phyloP scores from a whole-genome alignment of 2,888 invertebrate genomes.

The Cryptocheilus praepositus region DNA sequence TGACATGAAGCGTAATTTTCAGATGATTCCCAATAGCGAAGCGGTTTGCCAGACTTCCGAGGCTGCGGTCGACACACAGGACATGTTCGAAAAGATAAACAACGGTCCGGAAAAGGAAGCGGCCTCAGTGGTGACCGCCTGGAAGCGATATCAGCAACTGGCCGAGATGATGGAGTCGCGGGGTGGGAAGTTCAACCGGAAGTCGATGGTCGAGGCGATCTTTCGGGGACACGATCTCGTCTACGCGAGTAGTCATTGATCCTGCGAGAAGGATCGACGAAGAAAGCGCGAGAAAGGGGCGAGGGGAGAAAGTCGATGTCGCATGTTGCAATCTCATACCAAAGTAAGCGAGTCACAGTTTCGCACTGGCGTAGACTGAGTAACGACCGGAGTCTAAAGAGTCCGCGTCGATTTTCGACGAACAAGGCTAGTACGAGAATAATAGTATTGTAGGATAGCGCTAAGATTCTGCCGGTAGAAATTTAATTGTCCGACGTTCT shows the following conservation, averaged over 20 bases:
- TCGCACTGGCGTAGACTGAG: slow-evolving; percentile 15
- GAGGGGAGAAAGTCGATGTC: background rate
- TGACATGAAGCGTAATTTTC: slow-evolving; percentile 21
- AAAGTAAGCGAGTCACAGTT: slow-evolving; percentile 37
- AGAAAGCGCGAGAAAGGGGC: background rate
- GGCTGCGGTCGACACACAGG: slow-evolving; percentile 48
- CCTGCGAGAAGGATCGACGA: background rate
- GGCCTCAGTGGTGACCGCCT: slow-evolving; percentile 64
- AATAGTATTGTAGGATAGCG: too few relatives aligned
- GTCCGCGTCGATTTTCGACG: too few relatives aligned
- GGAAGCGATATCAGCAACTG: slow-evolving; percentile 68
- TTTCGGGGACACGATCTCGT: slow-evolving; percentile 69
- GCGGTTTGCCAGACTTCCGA: slow-evolving; percentile 56
- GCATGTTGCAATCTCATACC: slow-evolving; percentile 39
- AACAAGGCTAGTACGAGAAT: too few relatives aligned
- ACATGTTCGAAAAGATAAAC: slow-evolving; percentile 50
- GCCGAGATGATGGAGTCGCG: slow-evolving; percentile 63
- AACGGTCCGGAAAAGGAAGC: slow-evolving; percentile 59
- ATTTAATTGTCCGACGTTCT: too few relatives aligned
- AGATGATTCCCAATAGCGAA: slow-evolving; percentile 69
- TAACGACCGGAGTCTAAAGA: background rate
- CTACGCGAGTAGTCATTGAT: slow-evolving; percentile 60
- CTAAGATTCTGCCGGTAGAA: too few relatives aligned
- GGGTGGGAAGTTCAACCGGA: slow-evolving; percentile 64
- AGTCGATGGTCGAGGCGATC: slow-evolving; percentile 68